A percentile compares a stretch with the other conserved stretches of the same genome.
These are phyloP conservation scores for Chaenogobius annularis DNA, from an alignment of 2,113 vertebrate species.

Conservation along the genomic window DNA sequence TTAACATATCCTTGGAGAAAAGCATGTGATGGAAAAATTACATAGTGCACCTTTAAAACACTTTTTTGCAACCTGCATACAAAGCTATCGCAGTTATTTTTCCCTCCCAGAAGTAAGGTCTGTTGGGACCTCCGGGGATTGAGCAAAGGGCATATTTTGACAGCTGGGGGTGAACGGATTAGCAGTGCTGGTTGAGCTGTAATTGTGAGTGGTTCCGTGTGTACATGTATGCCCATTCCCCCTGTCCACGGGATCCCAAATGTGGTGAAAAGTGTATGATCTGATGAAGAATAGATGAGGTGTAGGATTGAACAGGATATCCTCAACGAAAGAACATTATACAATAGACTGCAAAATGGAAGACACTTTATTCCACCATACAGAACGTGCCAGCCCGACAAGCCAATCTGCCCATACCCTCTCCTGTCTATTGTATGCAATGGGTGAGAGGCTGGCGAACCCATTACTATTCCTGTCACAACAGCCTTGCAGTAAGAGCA, in stretches of 20 bases:
- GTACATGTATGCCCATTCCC: conserved; percentile 17
- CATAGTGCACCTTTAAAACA: neutral
- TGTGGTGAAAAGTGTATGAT: conserved; percentile 47
- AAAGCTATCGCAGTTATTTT: conserved; percentile 47
- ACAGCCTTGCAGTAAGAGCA: conserved; percentile 77
- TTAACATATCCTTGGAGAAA: too few relatives aligned
- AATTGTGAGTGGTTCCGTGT: conserved; percentile 41
- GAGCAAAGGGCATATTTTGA: conserved; percentile 60
- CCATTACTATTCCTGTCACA: conserved; percentile 81
- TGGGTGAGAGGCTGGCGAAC: conserved; percentile 37
- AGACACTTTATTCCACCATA: neutral
- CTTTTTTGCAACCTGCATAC: conserved; percentile 17
- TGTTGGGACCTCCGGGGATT: conserved; percentile 47
- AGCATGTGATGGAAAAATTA: too few relatives aligned
- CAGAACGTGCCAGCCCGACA: conserved; percentile 18
- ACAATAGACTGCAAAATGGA: neutral
- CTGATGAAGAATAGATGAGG: conserved; percentile 32
- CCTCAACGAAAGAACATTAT: neutral
- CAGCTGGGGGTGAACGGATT: conserved; percentile 71
- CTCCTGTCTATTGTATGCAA: conserved; percentile 46
- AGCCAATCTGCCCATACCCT: conserved; percentile 53
- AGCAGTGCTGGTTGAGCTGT: conserved; percentile 51
- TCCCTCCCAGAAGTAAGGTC: conserved; percentile 32
- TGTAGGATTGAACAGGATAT: conserved; percentile 25
- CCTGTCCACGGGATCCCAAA: conserved; percentile 43